Evolutionary conservation across 1,140 invertebrate species (phyloP).

Genomic region (Rhopalosiphum maidis): DNA sequence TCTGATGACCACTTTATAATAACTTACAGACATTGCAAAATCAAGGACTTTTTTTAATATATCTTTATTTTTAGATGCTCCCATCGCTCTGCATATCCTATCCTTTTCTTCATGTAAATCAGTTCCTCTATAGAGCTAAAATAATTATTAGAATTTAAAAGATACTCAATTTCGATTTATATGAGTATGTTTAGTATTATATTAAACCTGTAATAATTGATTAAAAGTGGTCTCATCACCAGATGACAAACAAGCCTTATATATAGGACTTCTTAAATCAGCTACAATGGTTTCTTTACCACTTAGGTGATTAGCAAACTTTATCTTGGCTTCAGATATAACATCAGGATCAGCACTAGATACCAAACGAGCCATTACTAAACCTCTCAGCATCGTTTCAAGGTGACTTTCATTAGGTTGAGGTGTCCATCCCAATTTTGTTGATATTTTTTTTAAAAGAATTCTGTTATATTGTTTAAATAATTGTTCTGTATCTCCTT

Average conservation of each 20-base stretch:
- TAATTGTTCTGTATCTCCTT: conserved; percentile 70
- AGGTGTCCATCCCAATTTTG: conserved; percentile 79
- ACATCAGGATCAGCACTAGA: conserved; percentile 78
- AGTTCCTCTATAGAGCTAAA: conserved; percentile 78
- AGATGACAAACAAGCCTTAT: conserved; percentile 78
- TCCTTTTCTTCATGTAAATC: conserved; percentile 94
- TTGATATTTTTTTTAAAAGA: conserved; percentile 74
- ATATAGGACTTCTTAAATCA: conserved; percentile 87
- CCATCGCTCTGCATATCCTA: conserved; percentile 82
- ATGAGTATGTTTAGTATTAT: not conserved
- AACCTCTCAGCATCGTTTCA: conserved; percentile 81
- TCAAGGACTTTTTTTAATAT: conserved; percentile 81
- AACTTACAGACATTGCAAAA: conserved; percentile 84
- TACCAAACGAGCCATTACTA: conserved; percentile 83
- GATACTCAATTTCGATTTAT: not conserved
- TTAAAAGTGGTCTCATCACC: conserved; percentile 77
- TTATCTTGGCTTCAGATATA: conserved; percentile 76
- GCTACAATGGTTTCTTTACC: conserved; percentile 76
- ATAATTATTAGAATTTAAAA: conserved; percentile 54
- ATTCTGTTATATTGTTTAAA: conserved; percentile 77
- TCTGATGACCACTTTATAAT: not conserved
- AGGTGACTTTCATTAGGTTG: conserved; percentile 80
- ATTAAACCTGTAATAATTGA: conserved; percentile 74
- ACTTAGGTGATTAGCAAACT: conserved; percentile 75
- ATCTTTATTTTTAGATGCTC: conserved; percentile 74